phyloP scores from a whole-genome alignment of 2,888 invertebrate species.

The Drosophila crucigera region DNA sequence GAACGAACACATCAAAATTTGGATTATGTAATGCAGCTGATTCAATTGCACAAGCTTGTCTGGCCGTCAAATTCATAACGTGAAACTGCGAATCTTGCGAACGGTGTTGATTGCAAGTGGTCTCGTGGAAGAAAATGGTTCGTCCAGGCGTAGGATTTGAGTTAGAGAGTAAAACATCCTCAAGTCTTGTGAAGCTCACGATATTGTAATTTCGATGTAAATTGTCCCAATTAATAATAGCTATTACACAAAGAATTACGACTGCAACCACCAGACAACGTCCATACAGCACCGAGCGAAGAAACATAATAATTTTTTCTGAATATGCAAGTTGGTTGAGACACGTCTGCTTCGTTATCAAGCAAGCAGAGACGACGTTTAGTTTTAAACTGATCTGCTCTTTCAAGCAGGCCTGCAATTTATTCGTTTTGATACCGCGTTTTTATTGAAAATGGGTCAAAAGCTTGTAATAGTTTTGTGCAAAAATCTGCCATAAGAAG shows the following conservation, averaged over 20 bases:
- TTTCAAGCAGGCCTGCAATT: neutral
- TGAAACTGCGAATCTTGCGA: slow-evolving; percentile 19
- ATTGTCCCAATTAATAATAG: neutral
- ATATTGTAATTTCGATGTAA: neutral
- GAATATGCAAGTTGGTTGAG: neutral
- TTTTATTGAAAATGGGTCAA: too few species aligned
- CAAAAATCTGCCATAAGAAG: too few species aligned
- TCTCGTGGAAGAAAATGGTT: slow-evolving; percentile 85
- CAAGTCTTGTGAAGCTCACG: slow-evolving; percentile 13
- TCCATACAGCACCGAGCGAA: neutral
- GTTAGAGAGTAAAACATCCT: slow-evolving; percentile 76
- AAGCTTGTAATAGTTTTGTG: too few species aligned
- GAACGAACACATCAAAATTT: slow-evolving; percentile 79
- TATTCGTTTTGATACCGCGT: neutral
- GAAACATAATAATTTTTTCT: neutral
- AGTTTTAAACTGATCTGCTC: neutral
- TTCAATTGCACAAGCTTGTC: slow-evolving; percentile 85
- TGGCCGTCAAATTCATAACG: slow-evolving; percentile 71
- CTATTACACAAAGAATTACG: neutral
- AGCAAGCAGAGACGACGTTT: neutral
- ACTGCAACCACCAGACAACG: neutral
- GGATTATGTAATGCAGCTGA: slow-evolving; percentile 84
- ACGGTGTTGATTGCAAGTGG: slow-evolving; percentile 68
- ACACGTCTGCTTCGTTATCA: neutral
- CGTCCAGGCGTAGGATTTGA: slow-evolving; percentile 76